Evolutionary conservation across 2,113 vertebrate genomes (phyloP).

Genomic region (Thermophis baileyi): DNA sequence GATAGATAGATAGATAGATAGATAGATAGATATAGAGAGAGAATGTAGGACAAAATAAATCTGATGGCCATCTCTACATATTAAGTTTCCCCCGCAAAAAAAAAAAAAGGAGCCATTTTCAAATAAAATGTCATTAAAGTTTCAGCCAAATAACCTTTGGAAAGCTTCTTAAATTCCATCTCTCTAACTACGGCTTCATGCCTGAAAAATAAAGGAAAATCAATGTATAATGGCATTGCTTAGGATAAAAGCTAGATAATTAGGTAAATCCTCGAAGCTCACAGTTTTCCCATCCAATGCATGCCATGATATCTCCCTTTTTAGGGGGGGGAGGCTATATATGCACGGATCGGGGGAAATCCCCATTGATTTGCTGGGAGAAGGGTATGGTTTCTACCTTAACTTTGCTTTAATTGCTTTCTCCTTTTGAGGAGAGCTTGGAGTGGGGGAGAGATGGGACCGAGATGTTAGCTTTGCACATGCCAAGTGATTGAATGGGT

Average conservation of each 20-base stretch:
- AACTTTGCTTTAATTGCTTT: conserved; percentile 49
- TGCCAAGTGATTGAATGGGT: conserved; percentile 52
- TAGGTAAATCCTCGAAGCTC: conserved; percentile 36
- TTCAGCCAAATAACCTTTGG: not conserved
- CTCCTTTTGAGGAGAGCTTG: not conserved
- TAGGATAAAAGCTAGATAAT: conserved; percentile 48
- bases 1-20: too few species aligned
- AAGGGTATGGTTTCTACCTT: not conserved
- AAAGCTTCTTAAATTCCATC: not conserved
- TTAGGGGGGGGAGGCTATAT: not conserved
- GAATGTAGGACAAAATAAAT: too few species aligned
- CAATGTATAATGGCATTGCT: conserved; percentile 22
- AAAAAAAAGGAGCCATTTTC: not conserved
- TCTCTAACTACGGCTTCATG: conserved; percentile 33
- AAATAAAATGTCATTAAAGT: not conserved
- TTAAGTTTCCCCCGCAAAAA: not conserved
- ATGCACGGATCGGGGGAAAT: not conserved
- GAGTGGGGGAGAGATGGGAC: not conserved
- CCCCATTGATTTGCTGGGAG: conserved; percentile 15
- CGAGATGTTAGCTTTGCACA: conserved; percentile 13
- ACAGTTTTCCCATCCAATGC: not conserved
- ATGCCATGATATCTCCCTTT: not conserved
- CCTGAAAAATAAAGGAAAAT: not conserved
- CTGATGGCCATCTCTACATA: not conserved
- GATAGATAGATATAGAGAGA: too few species aligned